Evolutionary conservation across 2,113 vertebrate genomes (phyloP), one percentile per base, ranked within the genome.

Genomic region (Rhinopomastus cyanomelas): DNA sequence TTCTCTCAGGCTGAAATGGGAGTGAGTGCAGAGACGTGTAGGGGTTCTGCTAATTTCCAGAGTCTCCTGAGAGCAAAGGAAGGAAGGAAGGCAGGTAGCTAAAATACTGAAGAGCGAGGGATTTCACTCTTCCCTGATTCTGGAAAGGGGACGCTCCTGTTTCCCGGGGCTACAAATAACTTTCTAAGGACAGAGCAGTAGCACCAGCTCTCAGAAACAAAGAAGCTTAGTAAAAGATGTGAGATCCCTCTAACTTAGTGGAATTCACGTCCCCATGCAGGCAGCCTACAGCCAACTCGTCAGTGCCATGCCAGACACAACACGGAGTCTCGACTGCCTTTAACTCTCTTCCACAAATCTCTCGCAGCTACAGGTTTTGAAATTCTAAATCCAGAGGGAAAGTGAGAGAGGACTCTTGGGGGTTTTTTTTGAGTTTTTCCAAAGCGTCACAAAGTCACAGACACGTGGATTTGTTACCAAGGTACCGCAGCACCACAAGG

Each of bases 1-100:
- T 96, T 88, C 79, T 86, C 90, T 90, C 94, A 94, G 93, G 93
- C 90, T 92, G 95, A 81, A 85, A 76, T 34, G 78, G 92, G 74
- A 95, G 86, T 49, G 93, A 93, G 86, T 92, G 94, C 29, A 77
- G 92, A 96, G 92, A 69, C 92, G 71, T 51, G 52, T 30, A 69
- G 67, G 77, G 64, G 71, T 94, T 88, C 89, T 94, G 86, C 92
- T 95, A 19, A 90, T 85, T 85, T 86, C 88, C 88, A 73, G 86
- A 88, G 88, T 73, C 71, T 90, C 86, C 62, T 29, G 2, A 48
- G 81, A 91, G 86, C 37, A 72, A 86, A 85, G 51, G 67, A 39
- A 34, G 36, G 39, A 39, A 65, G 36, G 39, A 42, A 42, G 39
- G 39, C 34, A 65, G 51, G 39, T 39, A 76, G 39, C 53, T 77